These are phyloP conservation scores for Drosophila cracens DNA, from an alignment of 2,888 invertebrate genomes.

Conservation along the genomic window DNA sequence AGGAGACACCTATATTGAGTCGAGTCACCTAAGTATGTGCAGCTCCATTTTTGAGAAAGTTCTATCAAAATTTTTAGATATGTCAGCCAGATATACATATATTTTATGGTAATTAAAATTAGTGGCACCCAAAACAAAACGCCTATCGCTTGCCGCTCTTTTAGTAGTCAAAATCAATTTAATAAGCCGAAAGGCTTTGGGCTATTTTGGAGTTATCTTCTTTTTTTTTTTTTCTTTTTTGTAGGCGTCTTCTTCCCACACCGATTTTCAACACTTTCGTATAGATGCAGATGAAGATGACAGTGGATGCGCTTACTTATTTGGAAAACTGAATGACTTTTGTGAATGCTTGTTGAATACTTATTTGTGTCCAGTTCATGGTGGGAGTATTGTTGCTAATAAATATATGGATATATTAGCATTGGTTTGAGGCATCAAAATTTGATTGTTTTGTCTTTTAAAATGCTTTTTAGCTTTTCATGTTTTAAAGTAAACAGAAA, in stretches of 20 bases:
- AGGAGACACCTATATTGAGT: not conserved
- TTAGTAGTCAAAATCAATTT: conserved; percentile 60
- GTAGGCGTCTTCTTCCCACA: conserved; percentile 71
- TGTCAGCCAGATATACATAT: conserved; percentile 23
- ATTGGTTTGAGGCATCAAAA: not conserved
- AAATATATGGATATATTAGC: conserved; percentile 3
- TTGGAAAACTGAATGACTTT: conserved; percentile 16
- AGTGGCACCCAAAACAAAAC: conserved; percentile 62
- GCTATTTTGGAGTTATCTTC: conserved; percentile 37
- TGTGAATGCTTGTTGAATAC: conserved; percentile 28
- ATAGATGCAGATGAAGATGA: conserved; percentile 25
- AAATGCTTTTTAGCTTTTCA: not conserved
- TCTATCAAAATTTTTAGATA: conserved; percentile 47
- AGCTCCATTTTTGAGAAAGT: conserved; percentile 64
- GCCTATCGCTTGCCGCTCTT: conserved; percentile 48
- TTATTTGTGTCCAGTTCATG: conserved; percentile 8
- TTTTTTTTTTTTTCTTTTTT: conserved; percentile 2
- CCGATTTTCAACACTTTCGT: conserved; percentile 64
- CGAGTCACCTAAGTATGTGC: conserved; percentile 46
- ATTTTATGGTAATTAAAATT: conserved; percentile 72
- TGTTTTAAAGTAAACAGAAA: not conserved
- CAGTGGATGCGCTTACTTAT: conserved; percentile 11
- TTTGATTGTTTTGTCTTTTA: not conserved
- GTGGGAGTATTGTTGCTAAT: conserved; percentile 14
- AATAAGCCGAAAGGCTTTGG: conserved; percentile 65